Percentiles rank a stretch among this genome's conserved stretches.
These are phyloP conservation scores for Prochilodus magdalenae DNA, from an alignment of 2,113 vertebrate genomes.

Conservation along the genomic window DNA sequence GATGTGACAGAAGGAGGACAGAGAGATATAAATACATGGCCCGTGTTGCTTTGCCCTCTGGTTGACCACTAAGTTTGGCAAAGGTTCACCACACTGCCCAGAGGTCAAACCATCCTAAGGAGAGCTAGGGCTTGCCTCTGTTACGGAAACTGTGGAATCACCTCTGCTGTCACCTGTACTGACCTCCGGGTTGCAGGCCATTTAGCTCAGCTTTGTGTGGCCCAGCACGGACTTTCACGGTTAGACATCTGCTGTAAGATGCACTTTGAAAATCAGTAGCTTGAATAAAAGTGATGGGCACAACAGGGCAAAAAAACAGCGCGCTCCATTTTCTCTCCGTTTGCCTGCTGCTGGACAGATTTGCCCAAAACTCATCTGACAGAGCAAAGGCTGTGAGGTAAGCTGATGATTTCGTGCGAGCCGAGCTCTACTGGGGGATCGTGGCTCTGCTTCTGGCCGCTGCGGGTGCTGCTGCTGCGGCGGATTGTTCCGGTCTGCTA, in stretches of 20 bases:
- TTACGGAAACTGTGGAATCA: background rate
- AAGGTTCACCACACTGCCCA: background rate
- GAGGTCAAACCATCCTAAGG: background rate
- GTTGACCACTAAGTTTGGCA: background rate
- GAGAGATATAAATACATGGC: constrained; percentile 22
- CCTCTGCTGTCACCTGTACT: background rate
- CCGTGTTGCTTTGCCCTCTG: background rate
- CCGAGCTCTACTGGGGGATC: background rate
- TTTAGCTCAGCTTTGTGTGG: background rate
- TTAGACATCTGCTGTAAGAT: background rate
- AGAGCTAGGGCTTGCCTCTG: background rate
- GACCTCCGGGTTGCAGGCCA: background rate
- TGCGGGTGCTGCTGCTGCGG: constrained; percentile 27
- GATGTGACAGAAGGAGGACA: constrained; percentile 3
- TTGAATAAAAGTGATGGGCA: background rate
- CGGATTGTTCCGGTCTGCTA: constrained; percentile 55
- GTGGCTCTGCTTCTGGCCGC: constrained; percentile 37
- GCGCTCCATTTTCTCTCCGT: background rate
- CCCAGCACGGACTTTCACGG: background rate
- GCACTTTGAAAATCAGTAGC: constrained; percentile 10
- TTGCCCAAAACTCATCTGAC: constrained; percentile 23
- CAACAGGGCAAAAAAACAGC: background rate
- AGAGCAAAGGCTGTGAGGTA: constrained; percentile 45
- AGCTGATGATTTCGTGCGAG: constrained; percentile 42
- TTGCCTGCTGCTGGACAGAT: constrained; percentile 15